A percentile compares a stretch with the other conserved stretches of the same genome.
Evolutionary conservation across 1,140 invertebrate species (phyloP).

Genomic region (Meteorus sp.): DNA sequence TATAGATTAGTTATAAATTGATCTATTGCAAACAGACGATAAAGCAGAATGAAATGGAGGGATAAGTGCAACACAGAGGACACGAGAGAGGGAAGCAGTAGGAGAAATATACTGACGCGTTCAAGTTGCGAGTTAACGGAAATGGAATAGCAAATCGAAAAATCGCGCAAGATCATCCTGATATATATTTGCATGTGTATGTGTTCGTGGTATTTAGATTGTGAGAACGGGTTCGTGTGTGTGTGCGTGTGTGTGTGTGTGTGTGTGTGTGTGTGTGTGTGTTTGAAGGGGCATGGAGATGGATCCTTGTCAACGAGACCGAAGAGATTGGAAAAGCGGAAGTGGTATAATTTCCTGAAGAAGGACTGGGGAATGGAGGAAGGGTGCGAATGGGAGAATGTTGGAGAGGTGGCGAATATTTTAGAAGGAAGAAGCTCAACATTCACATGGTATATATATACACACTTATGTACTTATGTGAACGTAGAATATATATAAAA

Average conservation of each 20-base stretch:
- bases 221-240: no score
- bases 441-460: no score
- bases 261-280: no score
- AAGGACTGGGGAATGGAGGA: constrained; percentile 14
- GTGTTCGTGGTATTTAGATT: no score
- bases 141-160: constrained; percentile 29
- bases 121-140: constrained; percentile 17
- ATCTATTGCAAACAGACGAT: not conserved
- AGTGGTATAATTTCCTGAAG: constrained; percentile 30
- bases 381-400: constrained; percentile 1
- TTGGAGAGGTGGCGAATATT: constrained; percentile 18
- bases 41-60: not conserved
- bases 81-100: not conserved
- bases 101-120: no score
- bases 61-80: not conserved
- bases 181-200: no score
- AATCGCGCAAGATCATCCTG: constrained; percentile 17
- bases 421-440: constrained; percentile 28
- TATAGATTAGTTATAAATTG: constrained; percentile 6
- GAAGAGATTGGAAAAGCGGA: constrained; percentile 30
- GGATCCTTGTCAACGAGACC: constrained; percentile 20
- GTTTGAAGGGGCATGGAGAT: constrained; percentile 23
- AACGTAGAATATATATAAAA: no score
- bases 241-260: no score
- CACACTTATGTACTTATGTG: no score